Percentiles rank a stretch among this genome's conserved stretches.
Evolutionary conservation across 2,797 vertebrate genomes (phyloP).

Genomic region (Helostoma temminkii): DNA sequence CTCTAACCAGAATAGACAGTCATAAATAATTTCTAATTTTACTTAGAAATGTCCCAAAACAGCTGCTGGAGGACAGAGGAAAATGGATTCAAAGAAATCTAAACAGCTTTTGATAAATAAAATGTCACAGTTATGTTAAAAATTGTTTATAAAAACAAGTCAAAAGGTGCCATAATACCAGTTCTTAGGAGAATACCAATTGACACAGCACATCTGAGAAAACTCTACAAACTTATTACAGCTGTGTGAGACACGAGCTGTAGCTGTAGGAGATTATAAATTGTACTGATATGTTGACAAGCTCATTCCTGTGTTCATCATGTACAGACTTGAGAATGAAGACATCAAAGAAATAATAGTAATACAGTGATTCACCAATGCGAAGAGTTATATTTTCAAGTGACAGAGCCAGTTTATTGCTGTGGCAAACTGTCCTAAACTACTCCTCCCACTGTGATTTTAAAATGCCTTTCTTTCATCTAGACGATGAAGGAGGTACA

Average conservation of each 20-base stretch:
- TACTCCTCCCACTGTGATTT: slow-evolving; percentile 77
- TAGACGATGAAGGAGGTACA: slow-evolving; percentile 61
- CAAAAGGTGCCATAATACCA: too few species aligned
- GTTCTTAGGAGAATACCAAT: background rate
- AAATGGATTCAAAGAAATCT: too few species aligned
- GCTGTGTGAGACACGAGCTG: slow-evolving; percentile 32
- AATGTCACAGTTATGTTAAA: background rate
- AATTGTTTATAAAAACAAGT: background rate
- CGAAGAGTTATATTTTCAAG: slow-evolving; percentile 44
- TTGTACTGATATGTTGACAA: slow-evolving; percentile 57
- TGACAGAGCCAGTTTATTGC: slow-evolving; percentile 66
- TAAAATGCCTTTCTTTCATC: slow-evolving; percentile 77
- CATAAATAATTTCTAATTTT: too few species aligned
- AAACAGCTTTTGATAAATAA: background rate
- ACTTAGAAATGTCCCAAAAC: too few species aligned
- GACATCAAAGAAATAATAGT: slow-evolving; percentile 57
- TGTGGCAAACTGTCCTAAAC: slow-evolving; percentile 68
- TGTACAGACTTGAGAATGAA: slow-evolving; percentile 56
- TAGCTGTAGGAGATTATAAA: slow-evolving; percentile 49
- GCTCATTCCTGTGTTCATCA: slow-evolving; percentile 34
- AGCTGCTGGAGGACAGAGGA: too few species aligned
- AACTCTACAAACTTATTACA: slow-evolving; percentile 19
- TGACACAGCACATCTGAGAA: slow-evolving; percentile 16
- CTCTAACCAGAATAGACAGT: too few species aligned
- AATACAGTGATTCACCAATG: slow-evolving; percentile 52